These are phyloP conservation scores for Muscina levida DNA, from an alignment of 2,888 invertebrate genomes.

Conservation along the genomic window DNA sequence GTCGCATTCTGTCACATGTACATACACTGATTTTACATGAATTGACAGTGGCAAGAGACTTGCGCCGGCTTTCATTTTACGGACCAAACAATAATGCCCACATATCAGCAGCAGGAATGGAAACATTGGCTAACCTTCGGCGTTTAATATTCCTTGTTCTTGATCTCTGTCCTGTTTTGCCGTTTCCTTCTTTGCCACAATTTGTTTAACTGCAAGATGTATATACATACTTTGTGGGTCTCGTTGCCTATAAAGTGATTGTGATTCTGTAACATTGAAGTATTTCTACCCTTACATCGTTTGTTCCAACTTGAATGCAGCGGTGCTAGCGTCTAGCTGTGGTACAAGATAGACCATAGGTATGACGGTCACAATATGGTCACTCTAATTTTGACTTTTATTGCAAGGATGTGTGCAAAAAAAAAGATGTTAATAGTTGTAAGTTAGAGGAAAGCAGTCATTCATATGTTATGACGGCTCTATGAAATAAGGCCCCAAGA, in stretches of 20 bases:
- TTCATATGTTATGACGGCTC: too few relatives aligned
- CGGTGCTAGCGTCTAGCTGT: conserved; percentile 54
- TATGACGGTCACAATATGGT: conserved; percentile 70
- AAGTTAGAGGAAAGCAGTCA: not conserved
- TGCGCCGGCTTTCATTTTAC: conserved; percentile 77
- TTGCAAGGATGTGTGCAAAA: conserved; percentile 17
- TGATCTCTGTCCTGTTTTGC: not conserved
- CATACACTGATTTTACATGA: conserved; percentile 61
- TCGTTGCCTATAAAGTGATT: conserved; percentile 48
- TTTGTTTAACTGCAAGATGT: not conserved
- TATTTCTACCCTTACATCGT: conserved; percentile 26
- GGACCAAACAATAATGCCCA: conserved; percentile 37
- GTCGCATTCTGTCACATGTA: conserved; percentile 69
- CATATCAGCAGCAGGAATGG: conserved; percentile 42
- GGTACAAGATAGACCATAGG: conserved; percentile 66
- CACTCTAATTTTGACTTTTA: conserved; percentile 63
- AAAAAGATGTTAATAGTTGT: not conserved
- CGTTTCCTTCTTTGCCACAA: conserved; percentile 28
- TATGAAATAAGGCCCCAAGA: too few relatives aligned
- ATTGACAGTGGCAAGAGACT: conserved; percentile 74
- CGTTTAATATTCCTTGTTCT: conserved; percentile 35
- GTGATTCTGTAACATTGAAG: conserved; percentile 57
- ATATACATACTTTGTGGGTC: conserved; percentile 18
- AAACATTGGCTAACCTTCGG: conserved; percentile 55
- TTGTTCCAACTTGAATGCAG: conserved; percentile 6